These are phyloP conservation scores for Ips nitidus DNA, from an alignment of 1,140 invertebrate genomes.

Conservation along the genomic window DNA sequence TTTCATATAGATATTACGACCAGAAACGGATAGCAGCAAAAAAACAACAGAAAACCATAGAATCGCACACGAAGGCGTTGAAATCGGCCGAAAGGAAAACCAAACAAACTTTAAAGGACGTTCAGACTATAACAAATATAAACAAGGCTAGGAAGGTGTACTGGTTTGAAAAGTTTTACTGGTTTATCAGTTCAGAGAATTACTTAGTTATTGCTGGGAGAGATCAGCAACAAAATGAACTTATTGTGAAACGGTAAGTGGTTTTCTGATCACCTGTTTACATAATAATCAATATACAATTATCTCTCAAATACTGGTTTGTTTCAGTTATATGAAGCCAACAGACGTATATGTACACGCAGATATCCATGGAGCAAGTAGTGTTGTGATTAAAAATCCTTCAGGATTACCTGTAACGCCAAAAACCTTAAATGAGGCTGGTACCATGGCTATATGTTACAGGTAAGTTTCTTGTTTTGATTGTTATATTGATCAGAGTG, in stretches of 20 bases:
- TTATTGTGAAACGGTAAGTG: conserved; percentile 82
- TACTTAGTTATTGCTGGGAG: conserved; percentile 95
- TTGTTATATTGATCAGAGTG: neutral
- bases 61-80: conserved; percentile 90
- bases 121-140: conserved; percentile 89
- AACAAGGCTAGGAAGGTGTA: conserved; percentile 89
- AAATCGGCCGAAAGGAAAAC: conserved; percentile 97
- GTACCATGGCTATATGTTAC: conserved; percentile 95
- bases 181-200: conserved; percentile 99
- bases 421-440: conserved; percentile 95
- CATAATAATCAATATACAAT: neutral
- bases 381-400: conserved; percentile 92
- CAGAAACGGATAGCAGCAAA: conserved; percentile 86
- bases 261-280: neutral
- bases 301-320: neutral
- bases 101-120: conserved; percentile 90
- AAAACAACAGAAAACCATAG: conserved; percentile 96
- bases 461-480: conserved; percentile 57
- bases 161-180: conserved; percentile 99
- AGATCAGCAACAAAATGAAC: conserved; percentile 97
- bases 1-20: conserved; percentile 74
- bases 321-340: conserved; percentile 70
- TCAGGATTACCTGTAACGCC: conserved; percentile 74
- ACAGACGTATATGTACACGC: conserved; percentile 89
- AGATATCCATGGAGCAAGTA: conserved; percentile 95